A percentile compares a stretch with the other conserved stretches of the same genome.
phyloP scores from a whole-genome alignment of 2,888 invertebrate species.

The Troides aeacus region DNA sequence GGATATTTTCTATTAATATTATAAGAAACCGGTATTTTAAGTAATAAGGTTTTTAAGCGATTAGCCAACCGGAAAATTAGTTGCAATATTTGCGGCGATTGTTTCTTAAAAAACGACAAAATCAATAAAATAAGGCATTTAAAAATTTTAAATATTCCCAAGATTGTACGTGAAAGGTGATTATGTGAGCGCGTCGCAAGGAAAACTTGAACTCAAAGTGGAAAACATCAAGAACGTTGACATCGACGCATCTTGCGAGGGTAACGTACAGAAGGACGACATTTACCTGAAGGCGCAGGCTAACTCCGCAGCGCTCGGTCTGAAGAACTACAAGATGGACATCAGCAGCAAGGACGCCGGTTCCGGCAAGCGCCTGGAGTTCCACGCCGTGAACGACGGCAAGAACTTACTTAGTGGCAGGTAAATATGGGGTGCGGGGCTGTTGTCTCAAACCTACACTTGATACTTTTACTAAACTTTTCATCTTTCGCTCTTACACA shows the following conservation, averaged over 20 bases:
- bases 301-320: slow-evolving; percentile 82
- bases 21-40: no score
- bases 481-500: no score
- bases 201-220: slow-evolving; percentile 77
- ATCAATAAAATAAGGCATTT: neutral
- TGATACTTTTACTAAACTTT: no score
- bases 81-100: no score
- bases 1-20: no score
- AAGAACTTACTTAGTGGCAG: slow-evolving; percentile 86
- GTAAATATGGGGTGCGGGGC: slow-evolving; percentile 50
- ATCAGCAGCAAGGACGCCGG: slow-evolving; percentile 81
- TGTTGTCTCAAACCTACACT: no score
- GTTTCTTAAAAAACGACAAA: no score
- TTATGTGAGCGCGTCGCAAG: slow-evolving; percentile 77
- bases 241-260: slow-evolving; percentile 76
- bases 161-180: slow-evolving; percentile 64
- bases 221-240: slow-evolving; percentile 76
- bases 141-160: slow-evolving; percentile 8
- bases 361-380: slow-evolving; percentile 82
- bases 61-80: no score
- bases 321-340: slow-evolving; percentile 83
- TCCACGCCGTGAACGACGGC: slow-evolving; percentile 82
- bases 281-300: slow-evolving; percentile 81
- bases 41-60: no score
- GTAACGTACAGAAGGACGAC: slow-evolving; percentile 82